Evolutionary conservation across 2,888 invertebrate genomes (phyloP), one percentile per base, ranked within the genome.

Genomic region (Anarsia innoxiella): DNA sequence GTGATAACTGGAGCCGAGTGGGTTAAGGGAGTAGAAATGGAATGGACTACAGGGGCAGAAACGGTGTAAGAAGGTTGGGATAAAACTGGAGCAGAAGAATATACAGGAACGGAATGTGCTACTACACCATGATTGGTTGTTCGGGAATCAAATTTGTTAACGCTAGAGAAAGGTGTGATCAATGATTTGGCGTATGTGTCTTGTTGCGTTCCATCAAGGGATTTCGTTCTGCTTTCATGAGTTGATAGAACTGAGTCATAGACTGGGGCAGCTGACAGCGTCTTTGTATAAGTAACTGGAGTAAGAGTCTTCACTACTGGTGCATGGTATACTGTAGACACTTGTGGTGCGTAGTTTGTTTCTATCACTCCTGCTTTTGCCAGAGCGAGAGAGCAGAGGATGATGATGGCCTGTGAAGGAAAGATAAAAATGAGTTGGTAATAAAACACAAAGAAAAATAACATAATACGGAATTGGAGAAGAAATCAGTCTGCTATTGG

Each of bases 361-460:
- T 42, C 41, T 5, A 57, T 48, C 3, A 50, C 29, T 11, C 57
- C 58, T 13, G 64, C 58, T 35, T 37, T 45, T 1, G 51, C 53
- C 2, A 63, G 19, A n/a, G 55, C 55, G 4, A 56, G 33, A 2
- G 39, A 48, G 34, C 49, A 56, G 26, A 65, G 13, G 10, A 61
- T 32, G 10, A 62, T 32, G 4, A 61, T 12, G 19, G 62, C 36
- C 74, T 75, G 56, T 23, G 65, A 66, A 32, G 9, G 3, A 28
- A 11, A 31, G 13, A 19, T n/a, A n/a, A n/a, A n/a, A n/a, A n/a
- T n/a, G n/a, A n/a, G n/a, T n/a, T n/a, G n/a, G n/a, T n/a, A n/a
- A n/a, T n/a, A n/a, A n/a, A n/a, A n/a, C n/a, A n/a, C n/a, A n/a
- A n/a, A n/a, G n/a, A n/a, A n/a, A n/a, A n/a, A n/a, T n/a, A n/a